These are phyloP conservation scores for Puntigrus tetrazona DNA, from an alignment of 2,113 vertebrate genomes.

Conservation along the genomic window DNA sequence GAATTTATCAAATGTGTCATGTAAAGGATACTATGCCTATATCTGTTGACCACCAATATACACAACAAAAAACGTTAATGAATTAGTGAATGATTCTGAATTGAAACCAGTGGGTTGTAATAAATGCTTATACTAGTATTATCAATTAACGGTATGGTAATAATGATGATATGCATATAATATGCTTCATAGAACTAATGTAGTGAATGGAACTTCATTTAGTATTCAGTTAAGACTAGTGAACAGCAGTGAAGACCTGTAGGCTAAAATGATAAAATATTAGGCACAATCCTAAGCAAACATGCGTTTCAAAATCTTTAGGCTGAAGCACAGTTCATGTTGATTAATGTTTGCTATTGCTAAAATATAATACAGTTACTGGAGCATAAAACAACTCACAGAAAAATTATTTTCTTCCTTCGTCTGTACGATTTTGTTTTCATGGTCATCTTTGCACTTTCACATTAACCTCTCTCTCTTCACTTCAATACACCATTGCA, in stretches of 20 bases:
- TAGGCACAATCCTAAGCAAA: background rate
- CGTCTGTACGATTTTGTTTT: background rate
- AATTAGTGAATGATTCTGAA: too few species aligned
- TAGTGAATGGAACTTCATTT: background rate
- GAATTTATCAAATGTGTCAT: background rate
- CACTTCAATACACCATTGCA: background rate
- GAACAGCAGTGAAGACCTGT: background rate
- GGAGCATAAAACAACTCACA: background rate
- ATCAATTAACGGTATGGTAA: background rate
- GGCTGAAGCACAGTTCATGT: background rate
- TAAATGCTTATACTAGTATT: too few species aligned
- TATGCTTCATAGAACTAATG: background rate
- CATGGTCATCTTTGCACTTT: background rate
- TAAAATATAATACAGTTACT: constrained; percentile 21
- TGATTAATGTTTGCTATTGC: background rate
- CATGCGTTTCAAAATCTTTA: background rate
- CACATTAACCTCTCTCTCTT: background rate
- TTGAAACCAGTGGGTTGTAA: too few species aligned
- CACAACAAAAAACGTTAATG: background rate
- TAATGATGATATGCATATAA: too few species aligned
- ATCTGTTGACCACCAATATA: background rate
- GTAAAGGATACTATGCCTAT: background rate
- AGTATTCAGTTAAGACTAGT: background rate
- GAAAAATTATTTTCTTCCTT: background rate
- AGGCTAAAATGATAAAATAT: background rate